Conservation (phyloP, 1,140 invertebrate genomes). For the Microplitis mediator region DNA sequence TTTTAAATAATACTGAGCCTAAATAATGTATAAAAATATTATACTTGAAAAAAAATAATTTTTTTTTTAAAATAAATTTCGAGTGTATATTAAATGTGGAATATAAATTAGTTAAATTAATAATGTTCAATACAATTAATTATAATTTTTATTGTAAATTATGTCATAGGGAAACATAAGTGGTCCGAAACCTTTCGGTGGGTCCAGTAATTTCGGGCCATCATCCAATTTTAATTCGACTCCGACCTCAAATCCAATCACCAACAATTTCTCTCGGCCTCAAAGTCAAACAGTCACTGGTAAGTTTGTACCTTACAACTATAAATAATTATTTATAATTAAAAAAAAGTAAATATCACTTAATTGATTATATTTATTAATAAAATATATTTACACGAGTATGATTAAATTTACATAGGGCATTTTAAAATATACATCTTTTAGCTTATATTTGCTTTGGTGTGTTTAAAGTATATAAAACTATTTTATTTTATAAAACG, state of each 20-base stretch:
- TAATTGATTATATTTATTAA: background rate
- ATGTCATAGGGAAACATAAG: constrained; percentile 48
- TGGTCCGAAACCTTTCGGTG: constrained; percentile 69
- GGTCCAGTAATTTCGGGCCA: constrained; percentile 52
- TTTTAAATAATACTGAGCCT: too few relatives aligned
- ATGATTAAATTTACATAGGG: background rate
- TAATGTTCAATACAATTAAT: too few relatives aligned
- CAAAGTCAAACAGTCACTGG: constrained; percentile 58
- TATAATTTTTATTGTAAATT: constrained; percentile 21
- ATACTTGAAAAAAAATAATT: background rate
- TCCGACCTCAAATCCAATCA: constrained; percentile 56
- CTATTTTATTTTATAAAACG: background rate
- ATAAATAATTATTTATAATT: background rate
- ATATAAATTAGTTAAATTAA: too few relatives aligned
- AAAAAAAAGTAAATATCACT: background rate
- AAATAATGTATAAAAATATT: too few relatives aligned
- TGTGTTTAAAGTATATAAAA: background rate
- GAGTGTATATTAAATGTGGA: too few relatives aligned
- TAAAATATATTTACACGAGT: background rate
- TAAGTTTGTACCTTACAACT: constrained; percentile 40
- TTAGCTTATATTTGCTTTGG: background rate
- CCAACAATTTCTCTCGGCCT: constrained; percentile 55
- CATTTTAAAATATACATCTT: background rate
- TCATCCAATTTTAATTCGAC: constrained; percentile 46
- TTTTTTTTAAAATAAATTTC: background rate